Base-by-base conservation (phyloP, 2,888 invertebrate genomes). In the Hypselothyrea guttata region DNA sequence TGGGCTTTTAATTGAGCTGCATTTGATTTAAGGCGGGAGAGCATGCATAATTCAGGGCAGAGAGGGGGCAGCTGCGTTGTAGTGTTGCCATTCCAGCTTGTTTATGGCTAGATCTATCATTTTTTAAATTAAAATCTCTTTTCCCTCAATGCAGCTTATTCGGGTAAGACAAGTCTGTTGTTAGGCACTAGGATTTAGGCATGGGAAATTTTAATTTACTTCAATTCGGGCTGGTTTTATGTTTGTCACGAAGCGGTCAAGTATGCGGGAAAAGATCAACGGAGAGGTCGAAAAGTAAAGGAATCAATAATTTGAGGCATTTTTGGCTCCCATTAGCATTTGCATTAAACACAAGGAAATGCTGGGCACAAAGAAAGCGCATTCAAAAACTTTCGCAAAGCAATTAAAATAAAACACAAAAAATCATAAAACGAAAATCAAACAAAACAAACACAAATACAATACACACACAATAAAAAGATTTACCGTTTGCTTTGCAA, bases 401-500 rank as follows among this genome's bases (percentile, higher is more conserved):
- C 47, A 56, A 35, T 65, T 38, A 54, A 77, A 68, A 44, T 9
- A 41, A 34, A 34, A 33, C 5, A 49, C 52, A 53, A 37, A n/a
- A 38, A 27, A 22, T 41, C 11, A 47, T 40, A 60, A 56, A 13
- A 62, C 22, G 41, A 59, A 42, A 54, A 31, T 33, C 28, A 54
- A 53, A 42, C n/a, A 40, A 40, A 57, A 28, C 51, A n/a, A 12
- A 47, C 58, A 61, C 35, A 15, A 51, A 45, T 7, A 60, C 56
- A 41, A 27, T 16, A 11, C 35, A 38, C 37, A 38, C 42, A 45
- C 59, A 59, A 52, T 54, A 38, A 59, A 72, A 62, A 79, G 86
- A 83, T 74, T 88, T 88, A 88, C 88, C 88, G 88, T 88, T 88
- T 82, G 88, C 81, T 84, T 88, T 88, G 88, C 88, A 88, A 88